Base-by-base conservation (phyloP, 2,888 invertebrate genomes). In the Dynastes hyllus region DNA sequence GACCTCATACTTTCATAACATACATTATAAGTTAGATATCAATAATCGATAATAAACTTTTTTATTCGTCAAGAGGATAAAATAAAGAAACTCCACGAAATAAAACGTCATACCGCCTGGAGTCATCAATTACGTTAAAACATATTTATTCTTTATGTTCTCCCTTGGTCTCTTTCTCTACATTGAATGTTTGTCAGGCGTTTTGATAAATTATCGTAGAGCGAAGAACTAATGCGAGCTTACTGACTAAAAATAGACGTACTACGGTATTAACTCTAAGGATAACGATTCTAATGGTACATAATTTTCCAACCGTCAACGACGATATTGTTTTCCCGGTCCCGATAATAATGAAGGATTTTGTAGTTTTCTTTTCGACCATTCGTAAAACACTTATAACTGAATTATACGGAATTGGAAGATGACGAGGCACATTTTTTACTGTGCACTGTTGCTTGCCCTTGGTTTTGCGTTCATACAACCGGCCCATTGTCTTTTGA, bases 101-200 rank as follows among this genome's bases (percentile, higher is more conserved):
- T 70, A 70, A 32, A 37, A 40, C 58, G 40, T 73, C 37, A 73
- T 40, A 58, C 58, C 40, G 27, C 58, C 73, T 37, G 40, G 27
- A 45, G 73, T 73, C 58, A 73, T 73, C 73, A 73, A 73, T 73
- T 73, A 73, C 73, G 32, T 40, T 73, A 58, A 58, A 73, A 61
- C 55, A 73, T 73, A 73, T 73, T 73, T 58, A 73, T 40, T 73
- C 73, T 61, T 40, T 58, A 73, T 73, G 58, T 73, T 71, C 37
- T 71, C 63, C 66, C 11, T 73, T 32, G 40, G 37, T 40, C 37
- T 40, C 37, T 40, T 58, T 73, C 37, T 58, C 58, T 22, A 11
- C 58, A 61, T 61, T 58, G 13, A 69, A 69, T 51, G 51, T 69
- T 51, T 51, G 50, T 29, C 69, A 69, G 69, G 29, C 50, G 29